Evolutionary conservation across 1,140 invertebrate genomes (phyloP).

Genomic region (Andricus grossulariae): DNA sequence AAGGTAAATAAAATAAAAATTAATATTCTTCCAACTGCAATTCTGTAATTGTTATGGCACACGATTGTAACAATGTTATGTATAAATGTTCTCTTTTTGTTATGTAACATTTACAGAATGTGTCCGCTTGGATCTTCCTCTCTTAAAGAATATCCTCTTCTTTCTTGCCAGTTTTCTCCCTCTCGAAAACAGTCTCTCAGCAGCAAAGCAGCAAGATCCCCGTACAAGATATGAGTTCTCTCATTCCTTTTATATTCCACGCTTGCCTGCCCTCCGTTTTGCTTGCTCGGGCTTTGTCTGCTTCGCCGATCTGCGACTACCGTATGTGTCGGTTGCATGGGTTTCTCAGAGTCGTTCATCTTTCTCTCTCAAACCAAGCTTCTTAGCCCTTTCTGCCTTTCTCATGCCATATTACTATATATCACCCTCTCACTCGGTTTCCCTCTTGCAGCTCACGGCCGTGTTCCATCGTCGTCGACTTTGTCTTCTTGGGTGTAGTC

Average conservation of each 20-base stretch:
- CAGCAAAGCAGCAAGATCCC: slow-evolving; percentile 73
- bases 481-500: slow-evolving; percentile 15
- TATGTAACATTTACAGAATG: too few relatives aligned
- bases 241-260: slow-evolving; percentile 74
- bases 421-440: not conserved
- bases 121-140: too few relatives aligned
- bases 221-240: slow-evolving; percentile 71
- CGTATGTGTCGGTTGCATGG: slow-evolving; percentile 69
- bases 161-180: slow-evolving; percentile 30
- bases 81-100: too few relatives aligned
- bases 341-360: slow-evolving; percentile 56
- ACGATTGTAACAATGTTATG: too few relatives aligned
- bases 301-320: slow-evolving; percentile 73
- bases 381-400: slow-evolving; percentile 44
- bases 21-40: too few relatives aligned
- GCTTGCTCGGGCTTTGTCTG: slow-evolving; percentile 73
- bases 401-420: slow-evolving; percentile 36
- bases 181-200: slow-evolving; percentile 74
- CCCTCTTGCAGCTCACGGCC: not conserved
- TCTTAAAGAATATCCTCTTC: not conserved
- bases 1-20: too few relatives aligned
- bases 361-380: slow-evolving; percentile 35
- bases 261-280: slow-evolving; percentile 74
- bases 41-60: too few relatives aligned
- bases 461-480: slow-evolving; percentile 33